Percentiles rank a stretch among this genome's conserved stretches.
Evolutionary conservation across 2,113 vertebrate species (phyloP).

Genomic region (Megaleporinus macrocephalus): DNA sequence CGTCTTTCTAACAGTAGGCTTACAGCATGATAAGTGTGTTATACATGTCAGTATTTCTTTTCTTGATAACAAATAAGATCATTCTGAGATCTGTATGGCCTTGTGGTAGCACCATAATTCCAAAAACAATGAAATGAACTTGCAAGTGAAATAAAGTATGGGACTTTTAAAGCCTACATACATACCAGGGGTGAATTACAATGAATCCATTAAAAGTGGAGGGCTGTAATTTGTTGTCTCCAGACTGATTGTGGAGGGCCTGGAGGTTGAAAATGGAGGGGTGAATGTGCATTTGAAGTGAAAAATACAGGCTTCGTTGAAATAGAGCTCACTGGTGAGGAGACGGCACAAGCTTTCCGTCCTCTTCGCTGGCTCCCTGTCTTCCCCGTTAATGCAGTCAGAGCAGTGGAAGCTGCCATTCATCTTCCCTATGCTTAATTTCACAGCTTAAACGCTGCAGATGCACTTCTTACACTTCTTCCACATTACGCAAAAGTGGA

Average conservation of each 20-base stretch:
- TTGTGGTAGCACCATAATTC: too few species aligned
- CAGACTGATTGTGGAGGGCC: slow-evolving; percentile 23
- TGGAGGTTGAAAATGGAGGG: slow-evolving; percentile 13
- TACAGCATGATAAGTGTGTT: too few species aligned
- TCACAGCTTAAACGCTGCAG: slow-evolving; percentile 40
- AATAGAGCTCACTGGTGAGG: slow-evolving; percentile 18
- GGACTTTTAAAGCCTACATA: background rate
- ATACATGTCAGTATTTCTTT: too few species aligned
- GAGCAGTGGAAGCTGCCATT: slow-evolving; percentile 31
- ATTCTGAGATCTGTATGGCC: too few species aligned
- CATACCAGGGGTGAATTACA: slow-evolving; percentile 10
- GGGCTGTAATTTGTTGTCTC: slow-evolving; percentile 27
- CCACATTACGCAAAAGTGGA: slow-evolving; percentile 16
- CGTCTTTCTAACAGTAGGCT: too few species aligned
- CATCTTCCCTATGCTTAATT: slow-evolving; percentile 43
- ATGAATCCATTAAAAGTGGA: slow-evolving; percentile 6
- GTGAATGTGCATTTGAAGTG: slow-evolving; percentile 38
- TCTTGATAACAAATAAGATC: too few species aligned
- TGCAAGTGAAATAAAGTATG: background rate
- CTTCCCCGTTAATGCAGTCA: slow-evolving; percentile 9
- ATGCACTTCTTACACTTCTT: slow-evolving; percentile 26
- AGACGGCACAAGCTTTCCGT: slow-evolving; percentile 5
- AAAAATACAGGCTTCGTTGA: slow-evolving; percentile 32
- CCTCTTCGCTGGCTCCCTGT: background rate
- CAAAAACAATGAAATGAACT: too few species aligned